Evolutionary conservation across 2,797 vertebrate genomes (phyloP).

Genomic region (Lepus oiostolus): DNA sequence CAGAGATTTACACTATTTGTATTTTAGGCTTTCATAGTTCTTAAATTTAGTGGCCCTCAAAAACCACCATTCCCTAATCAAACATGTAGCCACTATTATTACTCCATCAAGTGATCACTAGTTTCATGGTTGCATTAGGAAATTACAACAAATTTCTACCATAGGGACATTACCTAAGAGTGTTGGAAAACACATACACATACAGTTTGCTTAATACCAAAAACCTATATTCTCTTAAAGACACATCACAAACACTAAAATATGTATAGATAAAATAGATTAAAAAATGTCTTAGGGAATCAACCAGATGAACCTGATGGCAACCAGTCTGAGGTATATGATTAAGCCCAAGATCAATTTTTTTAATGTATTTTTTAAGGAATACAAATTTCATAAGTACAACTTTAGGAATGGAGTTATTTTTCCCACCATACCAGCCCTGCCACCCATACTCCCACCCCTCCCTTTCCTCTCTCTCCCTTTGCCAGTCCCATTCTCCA

Average conservation of each 20-base stretch:
- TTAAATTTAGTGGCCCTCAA: not conserved
- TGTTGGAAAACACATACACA: not conserved
- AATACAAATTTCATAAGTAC: too few species aligned
- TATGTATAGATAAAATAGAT: not conserved
- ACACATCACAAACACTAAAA: not conserved
- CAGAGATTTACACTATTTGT: not conserved
- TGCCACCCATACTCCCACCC: too few species aligned
- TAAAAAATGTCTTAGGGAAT: not conserved
- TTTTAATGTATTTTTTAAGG: too few species aligned
- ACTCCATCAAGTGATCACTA: slow-evolving; percentile 15
- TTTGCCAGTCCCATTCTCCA: not conserved
- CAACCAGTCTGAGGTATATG: not conserved
- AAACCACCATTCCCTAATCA: not conserved
- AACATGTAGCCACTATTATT: not conserved
- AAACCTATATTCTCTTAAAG: slow-evolving; percentile 39
- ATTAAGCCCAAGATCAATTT: not conserved
- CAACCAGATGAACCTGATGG: not conserved
- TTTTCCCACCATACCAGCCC: too few species aligned
- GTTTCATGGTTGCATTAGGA: not conserved
- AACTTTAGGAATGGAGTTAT: too few species aligned
- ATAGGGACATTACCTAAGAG: not conserved
- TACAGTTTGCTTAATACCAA: slow-evolving; percentile 17
- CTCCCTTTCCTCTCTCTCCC: not conserved
- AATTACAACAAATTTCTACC: not conserved
- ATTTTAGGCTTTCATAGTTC: slow-evolving; percentile 3